Evolutionary conservation across 2,888 invertebrate genomes (phyloP).

Genomic region (Molorchus minor): DNA sequence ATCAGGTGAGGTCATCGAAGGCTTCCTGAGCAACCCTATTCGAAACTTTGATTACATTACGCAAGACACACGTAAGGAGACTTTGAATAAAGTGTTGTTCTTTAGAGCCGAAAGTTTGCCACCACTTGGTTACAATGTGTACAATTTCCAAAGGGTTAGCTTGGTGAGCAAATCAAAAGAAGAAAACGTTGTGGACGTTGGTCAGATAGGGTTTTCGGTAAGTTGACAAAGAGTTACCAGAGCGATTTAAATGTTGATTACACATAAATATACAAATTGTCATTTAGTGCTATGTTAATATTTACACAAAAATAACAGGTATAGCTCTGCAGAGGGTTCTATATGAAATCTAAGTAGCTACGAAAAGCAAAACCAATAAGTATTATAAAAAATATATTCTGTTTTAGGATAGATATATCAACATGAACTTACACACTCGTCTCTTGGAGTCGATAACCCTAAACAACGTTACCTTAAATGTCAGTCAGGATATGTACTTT

Average conservation of each 20-base stretch:
- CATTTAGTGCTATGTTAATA: too few species aligned
- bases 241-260: too few species aligned
- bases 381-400: too few species aligned
- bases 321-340: too few species aligned
- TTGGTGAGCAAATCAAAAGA: background rate
- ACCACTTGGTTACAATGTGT: conserved; percentile 36
- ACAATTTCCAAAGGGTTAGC: conserved; percentile 15
- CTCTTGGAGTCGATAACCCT: conserved; percentile 24
- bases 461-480: conserved; percentile 12
- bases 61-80: conserved; percentile 2
- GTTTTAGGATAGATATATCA: conserved; percentile 18
- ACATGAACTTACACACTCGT: conserved; percentile 8
- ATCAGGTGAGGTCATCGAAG: conserved; percentile 29
- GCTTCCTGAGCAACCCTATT: conserved; percentile 33
- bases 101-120: conserved; percentile 38
- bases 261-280: too few species aligned
- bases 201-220: conserved; percentile 62
- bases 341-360: too few species aligned
- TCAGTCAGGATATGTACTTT: conserved; percentile 7
- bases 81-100: conserved; percentile 18
- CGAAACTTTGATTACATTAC: conserved; percentile 34
- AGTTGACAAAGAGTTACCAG: background rate
- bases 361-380: too few species aligned
- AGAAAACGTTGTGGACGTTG: background rate
- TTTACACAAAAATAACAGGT: too few species aligned